These are phyloP conservation scores for Athene noctua DNA, from an alignment of 2,113 vertebrate genomes.

Conservation along the genomic window DNA sequence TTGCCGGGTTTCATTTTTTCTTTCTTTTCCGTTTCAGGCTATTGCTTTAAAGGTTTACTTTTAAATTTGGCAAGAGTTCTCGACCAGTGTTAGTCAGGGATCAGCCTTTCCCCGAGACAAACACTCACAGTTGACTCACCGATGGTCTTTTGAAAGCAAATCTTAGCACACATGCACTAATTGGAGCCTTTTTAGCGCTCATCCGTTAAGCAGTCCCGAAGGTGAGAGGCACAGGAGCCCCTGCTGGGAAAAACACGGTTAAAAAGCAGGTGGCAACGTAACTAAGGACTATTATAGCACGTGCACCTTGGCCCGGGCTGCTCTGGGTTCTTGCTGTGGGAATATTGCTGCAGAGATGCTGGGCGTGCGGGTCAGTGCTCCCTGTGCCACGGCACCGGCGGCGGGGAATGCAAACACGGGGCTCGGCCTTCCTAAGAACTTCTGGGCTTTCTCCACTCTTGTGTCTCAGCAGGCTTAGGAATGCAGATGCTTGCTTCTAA, in stretches of 20 bases:
- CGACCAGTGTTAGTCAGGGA: rapidly evolving
- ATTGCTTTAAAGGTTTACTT: background rate
- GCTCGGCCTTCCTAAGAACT: background rate
- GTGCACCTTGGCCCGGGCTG: background rate
- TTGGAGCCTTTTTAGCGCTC: rapidly evolving
- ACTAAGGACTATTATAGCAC: background rate
- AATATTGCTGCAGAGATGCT: background rate
- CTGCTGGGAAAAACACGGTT: background rate
- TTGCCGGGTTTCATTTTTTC: background rate
- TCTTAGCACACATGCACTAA: background rate
- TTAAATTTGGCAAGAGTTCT: background rate
- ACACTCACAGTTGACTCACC: background rate
- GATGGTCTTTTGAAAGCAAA: background rate
- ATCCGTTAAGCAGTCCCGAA: background rate
- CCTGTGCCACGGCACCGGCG: background rate
- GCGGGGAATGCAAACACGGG: background rate
- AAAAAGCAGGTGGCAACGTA: background rate
- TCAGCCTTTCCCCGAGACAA: background rate
- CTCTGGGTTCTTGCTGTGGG: rapidly evolving
- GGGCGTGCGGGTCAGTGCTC: rapidly evolving
- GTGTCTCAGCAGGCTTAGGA: background rate
- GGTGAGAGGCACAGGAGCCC: background rate
- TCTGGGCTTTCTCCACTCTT: background rate
- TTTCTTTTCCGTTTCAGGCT: background rate
- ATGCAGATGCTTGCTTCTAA: background rate